A percentile compares a stretch with the other conserved stretches of the same genome.
These are phyloP conservation scores for Erannis defoliaria DNA, from an alignment of 2,888 invertebrate genomes.

Conservation along the genomic window DNA sequence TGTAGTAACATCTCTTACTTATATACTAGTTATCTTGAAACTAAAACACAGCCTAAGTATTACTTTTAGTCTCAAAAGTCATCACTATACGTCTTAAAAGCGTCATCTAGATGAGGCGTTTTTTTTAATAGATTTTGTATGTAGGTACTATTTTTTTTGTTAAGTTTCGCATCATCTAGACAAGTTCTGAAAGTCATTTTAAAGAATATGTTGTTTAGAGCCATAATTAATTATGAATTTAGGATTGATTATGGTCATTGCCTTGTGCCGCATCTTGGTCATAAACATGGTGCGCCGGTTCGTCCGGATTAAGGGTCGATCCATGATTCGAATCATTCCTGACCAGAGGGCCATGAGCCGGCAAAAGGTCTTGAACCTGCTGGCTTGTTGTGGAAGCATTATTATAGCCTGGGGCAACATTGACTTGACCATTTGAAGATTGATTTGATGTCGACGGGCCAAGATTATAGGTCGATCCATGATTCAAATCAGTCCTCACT, in stretches of 20 bases:
- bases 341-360: too few relatives aligned
- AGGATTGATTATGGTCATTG: neutral
- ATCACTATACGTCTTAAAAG: slow-evolving; percentile 15
- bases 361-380: too few relatives aligned
- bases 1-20: neutral
- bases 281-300: neutral
- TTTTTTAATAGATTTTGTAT: neutral
- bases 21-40: slow-evolving; percentile 5
- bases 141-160: too few relatives aligned
- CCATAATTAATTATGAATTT: neutral
- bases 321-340: neutral
- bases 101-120: neutral
- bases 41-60: slow-evolving; percentile 28
- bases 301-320: neutral
- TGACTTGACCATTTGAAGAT: too few relatives aligned
- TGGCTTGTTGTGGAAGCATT: too few relatives aligned
- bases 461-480: too few relatives aligned
- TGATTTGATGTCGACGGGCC: too few relatives aligned
- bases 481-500: neutral
- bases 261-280: neutral
- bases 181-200: neutral
- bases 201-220: neutral
- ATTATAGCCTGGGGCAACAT: too few relatives aligned
- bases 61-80: slow-evolving; percentile 11
- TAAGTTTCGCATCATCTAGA: neutral